Evolutionary conservation across 2,888 invertebrate genomes (phyloP), one percentile per base, ranked within the genome.

Genomic region (Drosophila atroscutellata): DNA sequence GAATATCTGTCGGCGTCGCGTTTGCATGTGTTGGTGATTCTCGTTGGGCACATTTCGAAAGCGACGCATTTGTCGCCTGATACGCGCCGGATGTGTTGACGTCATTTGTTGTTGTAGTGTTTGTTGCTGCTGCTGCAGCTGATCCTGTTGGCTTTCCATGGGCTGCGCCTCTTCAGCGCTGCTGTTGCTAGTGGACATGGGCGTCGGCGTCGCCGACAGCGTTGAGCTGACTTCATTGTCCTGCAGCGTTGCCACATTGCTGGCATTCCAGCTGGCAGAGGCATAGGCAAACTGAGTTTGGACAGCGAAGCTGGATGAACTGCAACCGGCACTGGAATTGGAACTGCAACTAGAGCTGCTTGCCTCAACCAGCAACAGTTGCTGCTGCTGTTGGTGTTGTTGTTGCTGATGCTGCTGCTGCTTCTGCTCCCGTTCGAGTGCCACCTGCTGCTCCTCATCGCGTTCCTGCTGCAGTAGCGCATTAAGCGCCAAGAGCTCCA

Each of bases 11-110:
- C 86, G 75, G 2, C 76, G 78, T 5, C 82, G 87, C 28, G 83
- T 82, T 24, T 85, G 85, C 88, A 87, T 80, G 50, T 85, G 83
- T 34, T 84, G 89, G n/a, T 90, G 86, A 72, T 91, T 91, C 72
- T 92, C 91, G 42, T 91, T 92, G 60, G 91, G 91, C 39, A 92
- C 90, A 51, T 92, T 91, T 47, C 89, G 84, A 68, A 81, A 91
- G 18, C 90, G 85, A 20, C 88, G 90, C 82, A 87, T 78, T 42
- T 74, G 80, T 2, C 70, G 87, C 9, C 67, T 49, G 18, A 67
- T 28, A 26, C 28, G 65, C 49, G 59, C 20, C 45, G 45, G 52
- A 30, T 32, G 28, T 11, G 51, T n/a, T 4, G 47, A 2, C 30
- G 49, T 24, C 49, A 58, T 28, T 24, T 49, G 57, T 47, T 49